Percentiles rank a stretch among this genome's conserved stretches.
Evolutionary conservation across 2,113 vertebrate species (phyloP).

Genomic region (Seriola aureovittata): DNA sequence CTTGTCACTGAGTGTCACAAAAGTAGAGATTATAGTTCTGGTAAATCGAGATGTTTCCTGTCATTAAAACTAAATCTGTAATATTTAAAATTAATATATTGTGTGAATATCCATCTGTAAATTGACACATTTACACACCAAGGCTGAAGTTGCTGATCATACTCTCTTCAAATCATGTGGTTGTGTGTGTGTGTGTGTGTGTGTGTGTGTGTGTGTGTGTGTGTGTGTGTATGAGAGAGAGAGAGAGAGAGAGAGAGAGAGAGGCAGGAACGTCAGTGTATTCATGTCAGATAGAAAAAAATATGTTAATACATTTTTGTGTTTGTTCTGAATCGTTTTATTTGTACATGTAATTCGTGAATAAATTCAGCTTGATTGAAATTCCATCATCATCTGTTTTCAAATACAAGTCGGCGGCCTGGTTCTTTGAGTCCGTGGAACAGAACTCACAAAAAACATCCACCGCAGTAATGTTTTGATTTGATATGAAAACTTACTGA

Average conservation of each 20-base stretch:
- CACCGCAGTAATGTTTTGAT: neutral
- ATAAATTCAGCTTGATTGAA: neutral
- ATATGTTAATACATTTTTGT: neutral
- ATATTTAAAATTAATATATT: neutral
- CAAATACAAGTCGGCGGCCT: neutral
- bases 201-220: too few relatives aligned
- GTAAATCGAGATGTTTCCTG: neutral
- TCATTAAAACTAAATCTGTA: neutral
- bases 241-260: too few relatives aligned
- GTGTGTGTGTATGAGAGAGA: too few relatives aligned
- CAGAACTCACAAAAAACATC: neutral
- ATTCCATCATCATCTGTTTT: neutral
- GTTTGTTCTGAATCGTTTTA: conserved; percentile 5
- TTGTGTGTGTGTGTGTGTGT: neutral
- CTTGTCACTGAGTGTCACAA: neutral
- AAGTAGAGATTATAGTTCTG: neutral
- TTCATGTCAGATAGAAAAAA: neutral
- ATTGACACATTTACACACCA: neutral
- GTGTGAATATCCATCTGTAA: neutral
- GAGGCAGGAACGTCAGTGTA: neutral
- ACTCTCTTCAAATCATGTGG: neutral
- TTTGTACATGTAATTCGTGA: neutral
- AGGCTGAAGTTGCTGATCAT: neutral
- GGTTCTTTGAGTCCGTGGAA: neutral
- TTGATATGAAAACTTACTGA: neutral